Percentiles rank a stretch among this genome's conserved stretches.
Evolutionary conservation across 2,797 vertebrate genomes (phyloP).

Genomic region (Pseudochaenichthys georgianus): DNA sequence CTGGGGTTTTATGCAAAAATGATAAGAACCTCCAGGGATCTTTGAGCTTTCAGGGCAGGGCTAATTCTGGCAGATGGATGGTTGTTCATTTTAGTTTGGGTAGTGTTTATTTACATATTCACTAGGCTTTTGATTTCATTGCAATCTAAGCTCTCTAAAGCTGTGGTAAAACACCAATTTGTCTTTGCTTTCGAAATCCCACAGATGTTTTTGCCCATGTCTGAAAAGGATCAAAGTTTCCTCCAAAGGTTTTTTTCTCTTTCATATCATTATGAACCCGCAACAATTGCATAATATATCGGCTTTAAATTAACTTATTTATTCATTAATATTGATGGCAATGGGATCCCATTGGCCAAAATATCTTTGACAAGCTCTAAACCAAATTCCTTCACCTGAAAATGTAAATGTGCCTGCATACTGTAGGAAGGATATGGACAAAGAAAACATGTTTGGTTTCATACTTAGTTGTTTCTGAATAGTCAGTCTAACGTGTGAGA

Average conservation of each 20-base stretch:
- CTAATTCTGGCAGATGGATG: constrained; percentile 16
- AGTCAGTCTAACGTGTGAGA: neutral
- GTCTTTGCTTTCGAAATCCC: constrained; percentile 17
- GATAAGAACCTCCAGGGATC: constrained; percentile 36
- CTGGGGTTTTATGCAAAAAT: constrained; percentile 50
- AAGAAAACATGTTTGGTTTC: too few species aligned
- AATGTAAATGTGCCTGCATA: neutral
- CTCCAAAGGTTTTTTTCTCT: too few species aligned
- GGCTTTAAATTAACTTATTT: too few species aligned
- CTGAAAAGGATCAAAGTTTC: too few species aligned
- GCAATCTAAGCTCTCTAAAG: neutral
- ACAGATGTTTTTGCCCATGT: neutral
- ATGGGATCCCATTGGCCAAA: neutral
- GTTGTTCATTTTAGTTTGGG: constrained; percentile 18
- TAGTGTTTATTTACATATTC: neutral
- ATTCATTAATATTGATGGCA: neutral
- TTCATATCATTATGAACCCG: too few species aligned
- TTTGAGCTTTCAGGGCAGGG: constrained; percentile 18
- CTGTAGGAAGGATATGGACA: rapidly evolving
- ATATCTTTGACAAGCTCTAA: neutral
- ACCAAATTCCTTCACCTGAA: neutral
- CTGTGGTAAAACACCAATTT: neutral
- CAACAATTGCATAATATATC: too few species aligned
- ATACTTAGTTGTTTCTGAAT: neutral
- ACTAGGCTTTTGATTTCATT: constrained; percentile 4